phyloP scores from a whole-genome alignment of 2,888 invertebrate genomes.

The Brachypalpus laphriformis region DNA sequence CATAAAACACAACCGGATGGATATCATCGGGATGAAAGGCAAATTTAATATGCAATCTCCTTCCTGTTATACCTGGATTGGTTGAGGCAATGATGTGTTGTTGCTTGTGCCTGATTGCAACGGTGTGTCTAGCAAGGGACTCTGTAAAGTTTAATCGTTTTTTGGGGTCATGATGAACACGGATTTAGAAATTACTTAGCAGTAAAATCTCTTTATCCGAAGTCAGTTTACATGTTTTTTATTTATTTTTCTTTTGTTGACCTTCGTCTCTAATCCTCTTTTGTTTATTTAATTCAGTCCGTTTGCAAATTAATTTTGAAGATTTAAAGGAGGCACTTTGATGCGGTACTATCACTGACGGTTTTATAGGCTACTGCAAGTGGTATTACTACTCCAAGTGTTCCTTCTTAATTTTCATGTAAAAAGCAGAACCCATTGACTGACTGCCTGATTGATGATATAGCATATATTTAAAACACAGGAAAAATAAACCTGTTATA shows the following conservation, averaged over 20 bases:
- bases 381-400: no score
- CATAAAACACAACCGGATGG: constrained; percentile 61
- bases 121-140: background rate
- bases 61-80: constrained; percentile 65
- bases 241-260: no score
- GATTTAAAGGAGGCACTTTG: no score
- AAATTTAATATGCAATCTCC: constrained; percentile 71
- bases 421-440: no score
- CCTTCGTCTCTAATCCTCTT: background rate
- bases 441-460: no score
- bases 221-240: background rate
- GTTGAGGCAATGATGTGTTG: constrained; percentile 34
- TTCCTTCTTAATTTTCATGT: no score
- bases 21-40: constrained; percentile 70
- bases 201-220: background rate
- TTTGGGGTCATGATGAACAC: constrained; percentile 11
- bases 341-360: no score
- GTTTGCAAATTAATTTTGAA: no score
- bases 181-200: background rate
- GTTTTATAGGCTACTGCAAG: no score
- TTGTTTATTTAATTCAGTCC: no score
- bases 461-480: no score
- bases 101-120: background rate
- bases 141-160: background rate
- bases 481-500: no score